Percentiles rank a stretch among this genome's conserved stretches.
Conservation (phyloP, 2,888 invertebrate genomes). For the Drosophila greeni region DNA sequence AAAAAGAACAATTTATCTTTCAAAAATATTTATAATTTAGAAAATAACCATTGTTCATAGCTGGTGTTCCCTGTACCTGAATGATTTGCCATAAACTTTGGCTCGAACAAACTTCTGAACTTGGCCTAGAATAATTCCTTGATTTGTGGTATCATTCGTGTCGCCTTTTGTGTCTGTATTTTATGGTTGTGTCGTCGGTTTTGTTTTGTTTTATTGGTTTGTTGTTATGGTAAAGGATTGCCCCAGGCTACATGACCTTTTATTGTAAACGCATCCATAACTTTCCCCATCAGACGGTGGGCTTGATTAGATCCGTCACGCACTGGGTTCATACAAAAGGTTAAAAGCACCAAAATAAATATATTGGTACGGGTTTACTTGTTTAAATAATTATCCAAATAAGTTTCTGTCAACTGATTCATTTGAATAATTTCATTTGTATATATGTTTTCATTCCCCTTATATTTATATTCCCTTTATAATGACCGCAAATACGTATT, state of each 20-base stretch:
- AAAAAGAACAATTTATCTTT: neutral
- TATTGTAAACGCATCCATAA: slow-evolving; percentile 7
- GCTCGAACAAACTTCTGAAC: slow-evolving; percentile 41
- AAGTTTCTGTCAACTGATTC: neutral
- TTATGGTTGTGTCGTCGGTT: slow-evolving; percentile 15
- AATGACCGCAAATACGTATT: neutral
- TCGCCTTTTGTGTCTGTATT: slow-evolving; percentile 26
- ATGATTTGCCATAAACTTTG: slow-evolving; percentile 16
- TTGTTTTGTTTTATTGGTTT: slow-evolving; percentile 33
- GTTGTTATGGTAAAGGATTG: slow-evolving; percentile 44
- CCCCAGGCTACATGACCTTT: slow-evolving; percentile 21
- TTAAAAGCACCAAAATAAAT: slow-evolving; percentile 3
- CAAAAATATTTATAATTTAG: neutral
- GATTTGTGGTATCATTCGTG: slow-evolving; percentile 28
- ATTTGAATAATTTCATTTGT: neutral
- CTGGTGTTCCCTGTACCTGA: slow-evolving; percentile 7
- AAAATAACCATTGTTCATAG: neutral
- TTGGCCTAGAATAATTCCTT: slow-evolving; percentile 47
- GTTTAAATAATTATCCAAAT: neutral
- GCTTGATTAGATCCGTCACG: slow-evolving; percentile 55
- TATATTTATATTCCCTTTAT: no score
- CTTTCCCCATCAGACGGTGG: slow-evolving; percentile 2
- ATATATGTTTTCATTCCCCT: neutral
- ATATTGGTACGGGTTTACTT: neutral
- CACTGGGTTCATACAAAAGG: slow-evolving; percentile 45